Evolutionary conservation across 2,888 invertebrate genomes (phyloP).

Genomic region (Drosophila austrosaltans): DNA sequence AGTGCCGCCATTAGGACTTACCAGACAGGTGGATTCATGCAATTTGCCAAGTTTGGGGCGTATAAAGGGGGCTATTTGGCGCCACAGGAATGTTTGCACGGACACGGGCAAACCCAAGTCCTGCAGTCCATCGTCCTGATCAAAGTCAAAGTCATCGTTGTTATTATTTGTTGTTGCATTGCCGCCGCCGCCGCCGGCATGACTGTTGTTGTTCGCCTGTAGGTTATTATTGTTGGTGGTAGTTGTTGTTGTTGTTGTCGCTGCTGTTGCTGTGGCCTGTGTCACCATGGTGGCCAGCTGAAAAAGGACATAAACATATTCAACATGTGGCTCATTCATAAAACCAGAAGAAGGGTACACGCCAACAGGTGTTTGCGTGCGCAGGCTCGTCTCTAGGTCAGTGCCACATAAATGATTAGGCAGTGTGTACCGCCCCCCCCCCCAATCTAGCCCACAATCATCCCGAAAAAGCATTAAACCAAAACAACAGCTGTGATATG

Average conservation of each 20-base stretch:
- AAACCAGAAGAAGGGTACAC: conserved; percentile 20
- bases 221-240: conserved; percentile 65
- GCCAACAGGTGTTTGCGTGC: conserved; percentile 81
- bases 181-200: conserved; percentile 30
- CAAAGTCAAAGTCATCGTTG: conserved; percentile 81
- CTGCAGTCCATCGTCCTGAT: conserved; percentile 86
- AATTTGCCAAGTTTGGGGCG: conserved; percentile 97
- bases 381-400: conserved; percentile 66
- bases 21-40: conserved; percentile 98
- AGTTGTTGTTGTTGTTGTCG: conserved; percentile 52
- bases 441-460: neutral
- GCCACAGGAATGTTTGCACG: conserved; percentile 98
- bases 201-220: conserved; percentile 73
- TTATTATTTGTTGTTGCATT: conserved; percentile 67
- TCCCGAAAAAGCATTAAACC: neutral
- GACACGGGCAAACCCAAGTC: conserved; percentile 95
- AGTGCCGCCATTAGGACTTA: conserved; percentile 84
- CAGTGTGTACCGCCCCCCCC: neutral
- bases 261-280: conserved; percentile 56
- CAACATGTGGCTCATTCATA: conserved; percentile 64
- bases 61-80: conserved; percentile 98
- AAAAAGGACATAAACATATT: conserved; percentile 44
- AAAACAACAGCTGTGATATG: conserved; percentile 50
- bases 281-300: conserved; percentile 75
- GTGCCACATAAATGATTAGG: conserved; percentile 45